Conservation (phyloP, 2,888 invertebrate species). For the Synergus laeviventris region DNA sequence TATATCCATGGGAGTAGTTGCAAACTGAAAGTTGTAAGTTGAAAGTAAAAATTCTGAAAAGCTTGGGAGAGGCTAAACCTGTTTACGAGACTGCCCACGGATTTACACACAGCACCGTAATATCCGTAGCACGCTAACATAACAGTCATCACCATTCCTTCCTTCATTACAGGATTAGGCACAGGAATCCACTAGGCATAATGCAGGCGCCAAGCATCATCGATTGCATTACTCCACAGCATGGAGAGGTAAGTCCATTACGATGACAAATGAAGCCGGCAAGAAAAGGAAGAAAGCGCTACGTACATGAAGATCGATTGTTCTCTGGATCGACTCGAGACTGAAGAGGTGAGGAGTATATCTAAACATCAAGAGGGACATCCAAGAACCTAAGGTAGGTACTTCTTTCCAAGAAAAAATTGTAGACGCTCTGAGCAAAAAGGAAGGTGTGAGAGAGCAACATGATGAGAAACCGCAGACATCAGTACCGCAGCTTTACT, state of each 20-base stretch:
- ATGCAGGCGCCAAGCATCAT: too few relatives aligned
- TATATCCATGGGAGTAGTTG: not conserved
- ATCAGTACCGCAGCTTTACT: conserved; percentile 62
- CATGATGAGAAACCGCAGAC: conserved; percentile 71
- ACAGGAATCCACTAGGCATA: too few relatives aligned
- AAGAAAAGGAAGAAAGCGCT: too few relatives aligned
- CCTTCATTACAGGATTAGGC: too few relatives aligned
- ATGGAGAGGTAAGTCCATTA: too few relatives aligned
- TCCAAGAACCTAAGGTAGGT: not conserved
- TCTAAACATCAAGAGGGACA: not conserved
- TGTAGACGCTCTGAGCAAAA: conserved; percentile 50
- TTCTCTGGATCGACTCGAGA: not conserved
- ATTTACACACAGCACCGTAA: conserved; percentile 2
- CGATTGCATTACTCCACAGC: too few relatives aligned
- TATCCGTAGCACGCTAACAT: not conserved
- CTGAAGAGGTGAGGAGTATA: not conserved
- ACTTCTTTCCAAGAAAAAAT: not conserved
- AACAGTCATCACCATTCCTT: too few relatives aligned
- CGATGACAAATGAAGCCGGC: too few relatives aligned
- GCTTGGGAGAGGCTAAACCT: conserved; percentile 2
- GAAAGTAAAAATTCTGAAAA: conserved; percentile 1
- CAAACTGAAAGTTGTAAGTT: not conserved
- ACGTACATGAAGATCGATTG: not conserved
- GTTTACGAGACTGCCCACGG: not conserved
- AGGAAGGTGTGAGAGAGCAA: conserved; percentile 55